phyloP scores from a whole-genome alignment of 2,888 invertebrate genomes.

The Magallana nippona region DNA sequence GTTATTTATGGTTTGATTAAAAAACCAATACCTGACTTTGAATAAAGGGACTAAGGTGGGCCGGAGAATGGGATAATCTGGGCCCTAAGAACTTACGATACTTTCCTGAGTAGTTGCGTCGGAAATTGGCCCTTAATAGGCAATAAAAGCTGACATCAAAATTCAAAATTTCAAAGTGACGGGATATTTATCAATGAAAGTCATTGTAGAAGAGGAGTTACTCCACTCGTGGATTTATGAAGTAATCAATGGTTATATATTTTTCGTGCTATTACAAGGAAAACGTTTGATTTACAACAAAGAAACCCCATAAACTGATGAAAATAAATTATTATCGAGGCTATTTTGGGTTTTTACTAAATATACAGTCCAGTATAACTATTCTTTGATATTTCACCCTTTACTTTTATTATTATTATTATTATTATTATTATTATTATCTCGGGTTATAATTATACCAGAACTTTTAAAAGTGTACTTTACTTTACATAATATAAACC shows the following conservation, averaged over 20 bases:
- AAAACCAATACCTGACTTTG: neutral
- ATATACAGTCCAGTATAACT: no score
- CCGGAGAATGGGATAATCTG: neutral
- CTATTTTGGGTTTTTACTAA: no score
- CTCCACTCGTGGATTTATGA: neutral
- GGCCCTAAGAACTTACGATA: neutral
- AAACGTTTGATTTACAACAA: neutral
- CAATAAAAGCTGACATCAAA: neutral
- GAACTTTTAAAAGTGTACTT: no score
- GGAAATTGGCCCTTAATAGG: constrained; percentile 7
- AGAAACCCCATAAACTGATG: neutral
- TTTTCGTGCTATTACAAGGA: neutral
- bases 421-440: no score
- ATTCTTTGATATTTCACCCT: no score
- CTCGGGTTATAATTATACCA: no score
- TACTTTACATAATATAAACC: no score
- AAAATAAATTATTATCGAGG: neutral
- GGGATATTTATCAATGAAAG: constrained; percentile 1
- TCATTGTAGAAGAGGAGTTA: neutral
- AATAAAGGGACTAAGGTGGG: neutral
- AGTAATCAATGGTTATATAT: neutral
- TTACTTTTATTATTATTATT: no score
- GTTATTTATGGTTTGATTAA: neutral
- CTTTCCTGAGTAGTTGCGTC: neutral
- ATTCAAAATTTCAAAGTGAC: neutral